Evolutionary conservation across 1,140 invertebrate genomes (phyloP), one percentile per base, ranked within the genome.

Genomic region (Diuraphis noxia): DNA sequence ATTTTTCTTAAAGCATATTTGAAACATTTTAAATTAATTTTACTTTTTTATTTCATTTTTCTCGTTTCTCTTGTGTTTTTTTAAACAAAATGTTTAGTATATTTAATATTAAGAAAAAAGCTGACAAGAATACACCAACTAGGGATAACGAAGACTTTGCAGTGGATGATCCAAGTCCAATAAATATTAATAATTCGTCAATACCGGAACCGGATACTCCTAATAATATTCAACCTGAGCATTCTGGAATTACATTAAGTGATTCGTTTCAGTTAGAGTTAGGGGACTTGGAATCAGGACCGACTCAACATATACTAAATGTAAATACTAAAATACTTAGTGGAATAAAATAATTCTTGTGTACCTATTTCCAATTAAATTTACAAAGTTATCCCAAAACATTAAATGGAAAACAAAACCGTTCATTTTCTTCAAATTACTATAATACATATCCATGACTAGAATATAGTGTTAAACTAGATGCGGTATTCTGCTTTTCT

Each of bases 361-460:
- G 81, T 82, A 82, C 38, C 38, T 82, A 82, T 82, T 82, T 23
- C 8, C 21, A 40, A 82, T 82, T 82, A 40, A 38, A 85, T 85
- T 85, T 85, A 85, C 82, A 85, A 41, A 85, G 21, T 79, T 79
- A 79, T 38, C 36, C 77, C 34, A 38, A 79, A 79, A 79, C 36
- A 38, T 49, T 46, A 86, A 46, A 34, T 86, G 46, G 43, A 19
- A 86, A 52, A 49, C 85, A 86, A 86, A 52, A 86, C n/a, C 41
- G 46, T 34, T 46, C 85, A 46, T 86, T 86, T 86, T 52, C 85
- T 86, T 30, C 85, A 46, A 86, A 46, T 86, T 86, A 36, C n/a
- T 86, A 34, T 86, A 86, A 86, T 8, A 34, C 30, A 52, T 52
- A 46, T 86, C 30, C 30, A n/a, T 86, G 85, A 46, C 85, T 86